Percentiles rank a stretch among this genome's conserved stretches.
These are phyloP conservation scores for Tinea pellionella DNA, from an alignment of 2,888 invertebrate species.

Conservation along the genomic window DNA sequence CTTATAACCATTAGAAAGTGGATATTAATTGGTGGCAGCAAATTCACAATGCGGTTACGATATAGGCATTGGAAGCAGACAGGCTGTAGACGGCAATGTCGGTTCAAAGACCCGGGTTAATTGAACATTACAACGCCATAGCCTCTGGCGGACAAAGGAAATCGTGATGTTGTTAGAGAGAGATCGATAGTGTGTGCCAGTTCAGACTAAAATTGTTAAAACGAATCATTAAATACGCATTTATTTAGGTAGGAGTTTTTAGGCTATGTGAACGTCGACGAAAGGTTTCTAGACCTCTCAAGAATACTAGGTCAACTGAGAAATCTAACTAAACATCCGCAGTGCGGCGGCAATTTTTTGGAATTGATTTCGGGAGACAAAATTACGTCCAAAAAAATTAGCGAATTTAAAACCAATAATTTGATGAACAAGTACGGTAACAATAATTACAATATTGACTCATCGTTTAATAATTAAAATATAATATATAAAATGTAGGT, in stretches of 20 bases:
- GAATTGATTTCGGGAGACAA: conserved; percentile 37
- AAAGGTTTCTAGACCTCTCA: background rate
- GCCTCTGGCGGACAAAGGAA: conserved; percentile 11
- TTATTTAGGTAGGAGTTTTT: background rate
- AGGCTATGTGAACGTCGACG: background rate
- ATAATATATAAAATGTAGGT: conserved; percentile 3
- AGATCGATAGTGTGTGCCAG: background rate
- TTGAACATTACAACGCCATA: conserved; percentile 9
- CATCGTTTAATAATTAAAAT: background rate
- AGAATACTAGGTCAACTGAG: conserved; percentile 19
- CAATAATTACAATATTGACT: background rate
- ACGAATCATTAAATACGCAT: background rate
- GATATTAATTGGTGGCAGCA: background rate
- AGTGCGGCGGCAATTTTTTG: conserved; percentile 50
- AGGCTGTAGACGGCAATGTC: conserved; percentile 5
- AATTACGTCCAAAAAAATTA: background rate
- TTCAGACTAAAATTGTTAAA: background rate
- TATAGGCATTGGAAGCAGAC: conserved; percentile 12
- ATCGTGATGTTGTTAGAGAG: conserved; percentile 7
- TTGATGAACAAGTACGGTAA: background rate
- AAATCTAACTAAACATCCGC: conserved; percentile 41
- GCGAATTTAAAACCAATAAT: background rate
- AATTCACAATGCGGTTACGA: conserved; percentile 1
- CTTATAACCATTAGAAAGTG: background rate
- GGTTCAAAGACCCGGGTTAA: conserved; percentile 11